phyloP scores from a whole-genome alignment of 2,797 vertebrate species.

The Gastrophryne carolinensis region DNA sequence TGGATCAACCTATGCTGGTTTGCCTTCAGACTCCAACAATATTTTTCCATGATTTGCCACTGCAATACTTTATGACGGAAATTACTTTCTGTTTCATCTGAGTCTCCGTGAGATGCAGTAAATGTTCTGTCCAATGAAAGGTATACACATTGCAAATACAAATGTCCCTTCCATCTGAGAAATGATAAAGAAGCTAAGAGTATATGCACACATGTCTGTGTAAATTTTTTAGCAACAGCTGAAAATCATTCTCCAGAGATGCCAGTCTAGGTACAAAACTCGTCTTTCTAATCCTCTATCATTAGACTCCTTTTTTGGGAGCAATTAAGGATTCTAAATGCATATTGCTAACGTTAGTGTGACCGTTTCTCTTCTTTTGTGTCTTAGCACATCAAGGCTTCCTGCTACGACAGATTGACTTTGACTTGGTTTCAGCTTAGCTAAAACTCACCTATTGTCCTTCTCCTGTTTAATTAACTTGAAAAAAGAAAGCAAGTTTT shows the following conservation, averaged over 20 bases:
- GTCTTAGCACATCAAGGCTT: constrained; percentile 39
- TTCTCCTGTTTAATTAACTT: constrained; percentile 47
- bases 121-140: neutral
- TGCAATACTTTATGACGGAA: too few relatives aligned
- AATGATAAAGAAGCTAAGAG: neutral
- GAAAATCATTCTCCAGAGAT: constrained; percentile 6
- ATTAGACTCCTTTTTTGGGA: neutral
- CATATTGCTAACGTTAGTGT: constrained; percentile 28
- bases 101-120: neutral
- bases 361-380: constrained; percentile 11
- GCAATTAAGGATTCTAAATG: constrained; percentile 37
- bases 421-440: constrained; percentile 33
- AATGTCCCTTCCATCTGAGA: neutral
- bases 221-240: constrained; percentile 1
- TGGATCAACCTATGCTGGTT: too few relatives aligned
- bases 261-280: neutral
- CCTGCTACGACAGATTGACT: constrained; percentile 29
- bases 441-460: constrained; percentile 46
- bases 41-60: too few relatives aligned
- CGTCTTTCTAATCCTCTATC: constrained; percentile 1
- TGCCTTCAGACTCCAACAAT: too few relatives aligned
- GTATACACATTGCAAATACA: neutral
- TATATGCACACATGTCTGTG: neutral
- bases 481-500: constrained; percentile 34
- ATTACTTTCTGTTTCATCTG: too few relatives aligned